A percentile compares a stretch with the other conserved stretches of the same genome.
phyloP scores from a whole-genome alignment of 2,888 invertebrate species.

The Philaethria dido region DNA sequence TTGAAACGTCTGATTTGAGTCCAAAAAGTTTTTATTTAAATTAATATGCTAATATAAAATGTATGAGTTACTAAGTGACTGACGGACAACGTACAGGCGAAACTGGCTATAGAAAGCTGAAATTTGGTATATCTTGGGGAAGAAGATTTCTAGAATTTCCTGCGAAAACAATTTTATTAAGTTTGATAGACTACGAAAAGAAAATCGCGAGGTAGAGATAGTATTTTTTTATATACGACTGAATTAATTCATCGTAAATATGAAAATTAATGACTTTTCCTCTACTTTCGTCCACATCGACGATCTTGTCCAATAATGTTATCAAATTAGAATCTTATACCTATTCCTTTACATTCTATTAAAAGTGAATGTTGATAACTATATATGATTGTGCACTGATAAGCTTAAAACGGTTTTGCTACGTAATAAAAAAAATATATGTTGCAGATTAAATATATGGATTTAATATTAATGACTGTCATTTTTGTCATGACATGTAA shows the following conservation, averaged over 20 bases:
- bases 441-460: neutral
- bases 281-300: neutral
- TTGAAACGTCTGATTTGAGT: too few species aligned
- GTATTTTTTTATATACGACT: too few species aligned
- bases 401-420: neutral
- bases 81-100: too few species aligned
- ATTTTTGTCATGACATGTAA: too few species aligned
- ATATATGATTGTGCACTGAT: slow-evolving; percentile 7
- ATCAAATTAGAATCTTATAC: slow-evolving; percentile 11
- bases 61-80: too few species aligned
- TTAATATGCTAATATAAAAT: neutral
- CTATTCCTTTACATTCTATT: neutral
- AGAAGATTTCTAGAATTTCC: too few species aligned
- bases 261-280: neutral
- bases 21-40: neutral
- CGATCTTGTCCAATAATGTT: slow-evolving; percentile 4
- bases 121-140: too few species aligned
- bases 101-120: too few species aligned
- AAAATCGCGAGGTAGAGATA: too few species aligned
- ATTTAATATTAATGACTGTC: neutral
- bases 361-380: slow-evolving; percentile 10
- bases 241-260: neutral
- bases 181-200: too few species aligned
- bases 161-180: too few species aligned
- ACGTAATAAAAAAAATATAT: neutral